phyloP scores from a whole-genome alignment of 2,888 invertebrate species.

The Desoria tigrina region DNA sequence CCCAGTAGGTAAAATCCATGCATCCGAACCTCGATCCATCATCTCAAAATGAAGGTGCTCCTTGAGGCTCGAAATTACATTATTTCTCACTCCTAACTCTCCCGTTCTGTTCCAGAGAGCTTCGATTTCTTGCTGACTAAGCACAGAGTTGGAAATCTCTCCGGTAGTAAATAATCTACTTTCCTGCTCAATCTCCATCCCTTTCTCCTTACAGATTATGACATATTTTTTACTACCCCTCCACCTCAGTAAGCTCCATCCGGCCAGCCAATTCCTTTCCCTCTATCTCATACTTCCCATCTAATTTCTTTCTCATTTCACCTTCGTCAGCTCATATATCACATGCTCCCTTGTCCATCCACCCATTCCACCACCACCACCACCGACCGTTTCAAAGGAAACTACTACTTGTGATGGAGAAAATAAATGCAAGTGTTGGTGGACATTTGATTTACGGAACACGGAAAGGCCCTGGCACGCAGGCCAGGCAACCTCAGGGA shows the following conservation, averaged over 20 bases:
- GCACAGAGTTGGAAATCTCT: not conserved
- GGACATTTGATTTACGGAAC: conserved; percentile 19
- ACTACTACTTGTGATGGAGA: not conserved
- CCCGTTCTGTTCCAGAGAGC: not conserved
- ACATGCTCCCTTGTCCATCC: not conserved
- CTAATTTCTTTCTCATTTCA: conserved; percentile 3
- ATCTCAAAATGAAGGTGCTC: conserved; percentile 3
- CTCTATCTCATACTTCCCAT: conserved; percentile 10
- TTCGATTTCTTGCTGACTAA: conserved; percentile 9
- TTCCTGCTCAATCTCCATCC: conserved; percentile 1
- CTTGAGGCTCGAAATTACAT: not conserved
- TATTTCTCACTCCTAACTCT: not conserved
- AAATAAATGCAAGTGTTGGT: conserved; percentile 3
- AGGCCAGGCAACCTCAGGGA: not conserved
- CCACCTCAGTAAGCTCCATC: not conserved
- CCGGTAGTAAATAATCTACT: conserved; percentile 5
- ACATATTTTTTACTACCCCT: not conserved
- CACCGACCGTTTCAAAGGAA: not conserved
- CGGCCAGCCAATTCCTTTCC: not conserved
- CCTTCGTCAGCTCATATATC: conserved; percentile 11
- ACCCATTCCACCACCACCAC: not conserved
- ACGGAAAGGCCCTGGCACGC: conserved; percentile 13
- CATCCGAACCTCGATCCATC: not conserved
- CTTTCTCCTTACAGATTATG: not conserved
- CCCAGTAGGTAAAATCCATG: not conserved